phyloP scores from a whole-genome alignment of 2,797 vertebrate species.

The Microtus obscurus region DNA sequence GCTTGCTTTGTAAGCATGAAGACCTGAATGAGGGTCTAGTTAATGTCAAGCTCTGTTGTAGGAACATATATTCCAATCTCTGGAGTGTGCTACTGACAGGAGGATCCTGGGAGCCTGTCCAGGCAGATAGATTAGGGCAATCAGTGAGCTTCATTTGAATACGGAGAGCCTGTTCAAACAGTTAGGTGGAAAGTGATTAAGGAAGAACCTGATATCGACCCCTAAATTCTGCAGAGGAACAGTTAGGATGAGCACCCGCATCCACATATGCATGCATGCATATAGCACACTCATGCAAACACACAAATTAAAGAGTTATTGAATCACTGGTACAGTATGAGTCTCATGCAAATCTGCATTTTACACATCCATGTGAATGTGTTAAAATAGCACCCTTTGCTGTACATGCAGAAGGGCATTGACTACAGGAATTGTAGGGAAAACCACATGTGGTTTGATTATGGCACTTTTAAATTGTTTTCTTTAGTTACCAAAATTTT shows the following conservation, averaged over 20 bases:
- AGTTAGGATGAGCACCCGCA: background rate
- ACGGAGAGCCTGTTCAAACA: background rate
- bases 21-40: background rate
- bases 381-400: background rate
- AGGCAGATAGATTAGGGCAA: background rate
- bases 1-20: background rate
- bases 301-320: background rate
- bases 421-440: background rate
- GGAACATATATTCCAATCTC: background rate
- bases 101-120: background rate
- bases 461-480: background rate
- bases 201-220: background rate
- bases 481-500: slow-evolving; percentile 1
- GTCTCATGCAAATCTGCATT: background rate
- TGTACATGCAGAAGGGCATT: background rate
- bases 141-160: background rate
- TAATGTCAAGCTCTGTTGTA: background rate
- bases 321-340: background rate
- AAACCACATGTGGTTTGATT: background rate
- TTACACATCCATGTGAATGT: background rate
- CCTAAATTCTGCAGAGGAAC: background rate
- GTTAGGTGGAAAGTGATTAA: background rate
- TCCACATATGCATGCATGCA: background rate
- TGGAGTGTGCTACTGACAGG: no score
- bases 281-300: background rate